phyloP scores from a whole-genome alignment of 2,888 invertebrate genomes.

The Ganaspis brasiliensis region DNA sequence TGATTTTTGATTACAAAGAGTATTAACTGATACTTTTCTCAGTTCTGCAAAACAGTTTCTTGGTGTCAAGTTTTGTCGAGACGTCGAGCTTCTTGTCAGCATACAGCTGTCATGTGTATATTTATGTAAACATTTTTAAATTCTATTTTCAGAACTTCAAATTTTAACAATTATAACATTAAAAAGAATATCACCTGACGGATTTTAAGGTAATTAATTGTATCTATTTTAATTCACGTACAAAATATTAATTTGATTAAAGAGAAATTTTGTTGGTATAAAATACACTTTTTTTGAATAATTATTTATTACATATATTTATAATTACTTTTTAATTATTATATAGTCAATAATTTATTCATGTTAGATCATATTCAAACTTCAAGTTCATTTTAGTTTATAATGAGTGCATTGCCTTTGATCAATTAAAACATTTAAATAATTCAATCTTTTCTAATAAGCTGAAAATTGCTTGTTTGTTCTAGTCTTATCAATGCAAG shows the following conservation, averaged over 20 bases:
- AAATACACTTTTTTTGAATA: too few relatives aligned
- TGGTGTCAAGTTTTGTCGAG: not conserved
- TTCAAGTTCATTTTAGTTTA: slow-evolving; percentile 4
- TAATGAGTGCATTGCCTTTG: not conserved
- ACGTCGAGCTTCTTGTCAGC: too few relatives aligned
- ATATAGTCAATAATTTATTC: not conserved
- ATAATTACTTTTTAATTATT: not conserved
- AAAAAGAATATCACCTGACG: not conserved
- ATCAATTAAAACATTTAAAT: not conserved
- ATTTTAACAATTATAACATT: not conserved
- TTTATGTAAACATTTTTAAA: not conserved
- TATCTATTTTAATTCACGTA: not conserved
- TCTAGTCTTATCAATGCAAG: slow-evolving; percentile 4
- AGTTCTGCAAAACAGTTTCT: slow-evolving; percentile 17
- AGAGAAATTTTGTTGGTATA: too few relatives aligned
- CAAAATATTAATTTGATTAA: too few relatives aligned
- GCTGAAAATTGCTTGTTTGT: not conserved
- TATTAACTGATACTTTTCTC: not conserved
- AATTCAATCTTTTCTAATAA: not conserved
- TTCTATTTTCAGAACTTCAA: too few relatives aligned
- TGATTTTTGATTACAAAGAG: slow-evolving; percentile 12
- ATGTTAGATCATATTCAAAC: not conserved
- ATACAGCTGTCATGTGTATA: not conserved
- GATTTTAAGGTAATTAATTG: not conserved
- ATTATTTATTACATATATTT: too few relatives aligned